Base-by-base conservation (phyloP, 2,797 vertebrate species). In the Phylloscopus collybita region DNA sequence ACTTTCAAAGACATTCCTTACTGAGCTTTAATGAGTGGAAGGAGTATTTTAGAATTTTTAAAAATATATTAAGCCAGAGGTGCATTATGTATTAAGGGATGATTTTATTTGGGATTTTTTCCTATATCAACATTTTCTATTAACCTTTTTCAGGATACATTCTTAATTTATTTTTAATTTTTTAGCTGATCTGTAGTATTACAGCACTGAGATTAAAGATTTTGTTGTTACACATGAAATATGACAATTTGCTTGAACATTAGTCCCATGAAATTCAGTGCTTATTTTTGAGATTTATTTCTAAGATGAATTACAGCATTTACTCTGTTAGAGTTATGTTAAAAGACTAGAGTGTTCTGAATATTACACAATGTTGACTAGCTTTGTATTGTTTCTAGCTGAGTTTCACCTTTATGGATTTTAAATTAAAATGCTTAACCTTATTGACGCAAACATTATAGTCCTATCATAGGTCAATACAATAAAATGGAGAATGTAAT, bases 371-470 rank as follows among this genome's bases (percentile, higher is more conserved):
- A 4, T 47, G 19, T 38, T 85, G 51, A 19, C 34, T 74, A 71
- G 42, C 42, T 95, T n/a, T 73, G 65, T 27, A 50, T 83, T 92
- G 54, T 95, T 95, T 94, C 76, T 71, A 51, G 44, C 34, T 60
- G 47, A 83, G 30, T 60, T 56, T 94, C 88, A 69, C 38, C 36
- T 84, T 95, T 69, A 76, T 67, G 29, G 87, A 73, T 95, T 96
- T 96, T 73, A 81, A 94, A 92, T 93, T 92, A 88, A 91, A 93
- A 91, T 95, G 29, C 23, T 94, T 91, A 93, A 93, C 73, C 56
- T 93, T 90, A 81, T 61, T 86, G 90, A 90, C 38, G 53, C 59
- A 90, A 94, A 71, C 34, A 59, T 86, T 86, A 59, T 25, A 47
- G 51, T 95, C 93, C 82, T 82, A 79, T 73, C 34, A 86, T 69